phyloP scores from a whole-genome alignment of 1,140 invertebrate species.

The Diorhabda elongata region DNA sequence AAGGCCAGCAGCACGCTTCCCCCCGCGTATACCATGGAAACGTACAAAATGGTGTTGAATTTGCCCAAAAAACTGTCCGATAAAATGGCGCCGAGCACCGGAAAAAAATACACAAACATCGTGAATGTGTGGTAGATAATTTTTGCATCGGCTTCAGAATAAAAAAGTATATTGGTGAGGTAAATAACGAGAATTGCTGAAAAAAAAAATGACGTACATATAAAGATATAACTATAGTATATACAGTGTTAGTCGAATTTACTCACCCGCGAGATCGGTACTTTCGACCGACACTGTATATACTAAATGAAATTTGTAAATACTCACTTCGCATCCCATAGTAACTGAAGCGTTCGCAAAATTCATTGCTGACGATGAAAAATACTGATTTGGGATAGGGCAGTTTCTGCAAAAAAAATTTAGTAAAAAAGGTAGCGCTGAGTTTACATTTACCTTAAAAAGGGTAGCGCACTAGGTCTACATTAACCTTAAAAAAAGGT shows the following conservation, averaged over 20 bases:
- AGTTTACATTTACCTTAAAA: too few relatives aligned
- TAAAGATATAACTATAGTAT: background rate
- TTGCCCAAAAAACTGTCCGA: constrained; percentile 85
- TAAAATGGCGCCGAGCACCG: constrained; percentile 79
- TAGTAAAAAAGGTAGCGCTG: too few relatives aligned
- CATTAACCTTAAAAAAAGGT: too few relatives aligned
- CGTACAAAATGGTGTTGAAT: constrained; percentile 82
- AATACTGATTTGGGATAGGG: constrained; percentile 86
- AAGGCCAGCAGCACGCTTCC: constrained; percentile 80
- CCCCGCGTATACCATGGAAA: constrained; percentile 81
- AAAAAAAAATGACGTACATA: constrained; percentile 40
- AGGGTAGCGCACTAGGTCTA: too few relatives aligned
- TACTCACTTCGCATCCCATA: constrained; percentile 93
- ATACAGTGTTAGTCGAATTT: background rate
- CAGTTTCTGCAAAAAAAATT: constrained; percentile 59
- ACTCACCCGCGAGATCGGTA: too few relatives aligned
- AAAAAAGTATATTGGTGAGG: constrained; percentile 64
- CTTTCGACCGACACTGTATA: too few relatives aligned
- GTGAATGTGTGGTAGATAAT: constrained; percentile 80
- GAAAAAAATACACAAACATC: constrained; percentile 83
- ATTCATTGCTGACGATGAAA: constrained; percentile 93
- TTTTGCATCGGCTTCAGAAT: constrained; percentile 63
- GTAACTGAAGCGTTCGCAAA: constrained; percentile 93
- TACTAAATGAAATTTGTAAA: background rate
- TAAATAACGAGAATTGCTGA: constrained; percentile 81